A percentile compares a stretch with the other conserved stretches of the same genome.
phyloP scores from a whole-genome alignment of 2,888 invertebrate genomes.

The Loripinus fragilis region DNA sequence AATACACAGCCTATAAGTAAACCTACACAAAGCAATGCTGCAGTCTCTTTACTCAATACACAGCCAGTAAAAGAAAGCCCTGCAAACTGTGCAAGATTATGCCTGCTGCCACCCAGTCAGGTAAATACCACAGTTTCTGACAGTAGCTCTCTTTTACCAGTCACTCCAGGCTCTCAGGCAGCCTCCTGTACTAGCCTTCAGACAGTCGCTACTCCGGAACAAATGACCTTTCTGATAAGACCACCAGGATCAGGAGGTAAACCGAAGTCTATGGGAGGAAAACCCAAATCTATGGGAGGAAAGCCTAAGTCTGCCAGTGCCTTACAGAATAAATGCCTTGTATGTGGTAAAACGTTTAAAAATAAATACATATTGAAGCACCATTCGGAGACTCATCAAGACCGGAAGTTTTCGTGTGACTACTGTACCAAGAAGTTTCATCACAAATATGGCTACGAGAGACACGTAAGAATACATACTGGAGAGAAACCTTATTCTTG shows the following conservation, averaged over 20 bases:
- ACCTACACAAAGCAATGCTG: neutral
- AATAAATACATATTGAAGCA: conserved; percentile 57
- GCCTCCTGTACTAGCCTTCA: neutral
- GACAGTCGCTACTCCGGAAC: neutral
- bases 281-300: conserved; percentile 4
- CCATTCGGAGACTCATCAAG: conserved; percentile 54
- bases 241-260: neutral
- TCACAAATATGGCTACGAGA: conserved; percentile 57
- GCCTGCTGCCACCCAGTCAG: neutral
- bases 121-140: neutral
- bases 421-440: conserved; percentile 61
- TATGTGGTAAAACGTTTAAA: conserved; percentile 57
- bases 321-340: conserved; percentile 47
- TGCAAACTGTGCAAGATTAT: neutral
- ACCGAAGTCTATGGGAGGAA: neutral
- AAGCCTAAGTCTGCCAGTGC: conserved; percentile 10
- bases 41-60: conserved; percentile 1
- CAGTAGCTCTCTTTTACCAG: neutral
- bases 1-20: neutral
- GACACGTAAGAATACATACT: conserved; percentile 59
- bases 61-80: neutral
- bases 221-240: neutral
- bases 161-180: neutral
- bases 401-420: conserved; percentile 57
- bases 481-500: conserved; percentile 61